Evolutionary conservation across 2,797 vertebrate genomes (phyloP).

Genomic region (Oophaga sylvatica): DNA sequence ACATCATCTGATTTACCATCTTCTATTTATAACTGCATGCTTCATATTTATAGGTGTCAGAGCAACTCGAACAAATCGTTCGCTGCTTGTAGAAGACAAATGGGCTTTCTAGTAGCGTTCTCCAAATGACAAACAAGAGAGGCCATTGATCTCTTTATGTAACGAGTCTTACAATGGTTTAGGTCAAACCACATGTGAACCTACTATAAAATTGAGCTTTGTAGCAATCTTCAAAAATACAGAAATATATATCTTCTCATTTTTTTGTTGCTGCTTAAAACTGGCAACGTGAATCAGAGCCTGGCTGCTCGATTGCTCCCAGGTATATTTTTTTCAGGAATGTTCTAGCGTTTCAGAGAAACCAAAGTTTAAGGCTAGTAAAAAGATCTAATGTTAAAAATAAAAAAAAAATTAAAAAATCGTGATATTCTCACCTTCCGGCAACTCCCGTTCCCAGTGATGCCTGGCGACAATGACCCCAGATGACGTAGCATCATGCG

Average conservation of each 20-base stretch:
- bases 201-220: not conserved
- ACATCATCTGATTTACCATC: conserved; percentile 5
- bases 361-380: too few species aligned
- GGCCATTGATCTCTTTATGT: not conserved
- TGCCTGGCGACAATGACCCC: too few species aligned
- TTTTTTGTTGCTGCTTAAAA: too few species aligned
- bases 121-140: not conserved
- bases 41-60: conserved; percentile 37
- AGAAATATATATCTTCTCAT: not conserved
- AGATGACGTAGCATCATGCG: too few species aligned
- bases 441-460: too few species aligned
- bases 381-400: too few species aligned
- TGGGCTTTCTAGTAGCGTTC: not conserved
- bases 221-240: not conserved
- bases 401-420: too few species aligned
- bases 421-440: too few species aligned
- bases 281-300: too few species aligned
- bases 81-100: not conserved
- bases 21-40: conserved; percentile 29
- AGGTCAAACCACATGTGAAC: not conserved
- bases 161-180: not conserved
- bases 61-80: conserved; percentile 40
- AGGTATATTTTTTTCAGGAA: too few species aligned
- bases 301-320: too few species aligned
- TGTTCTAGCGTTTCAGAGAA: too few species aligned